These are phyloP conservation scores for Epistrophella euchroma DNA, from an alignment of 2,888 invertebrate species.

Conservation along the genomic window DNA sequence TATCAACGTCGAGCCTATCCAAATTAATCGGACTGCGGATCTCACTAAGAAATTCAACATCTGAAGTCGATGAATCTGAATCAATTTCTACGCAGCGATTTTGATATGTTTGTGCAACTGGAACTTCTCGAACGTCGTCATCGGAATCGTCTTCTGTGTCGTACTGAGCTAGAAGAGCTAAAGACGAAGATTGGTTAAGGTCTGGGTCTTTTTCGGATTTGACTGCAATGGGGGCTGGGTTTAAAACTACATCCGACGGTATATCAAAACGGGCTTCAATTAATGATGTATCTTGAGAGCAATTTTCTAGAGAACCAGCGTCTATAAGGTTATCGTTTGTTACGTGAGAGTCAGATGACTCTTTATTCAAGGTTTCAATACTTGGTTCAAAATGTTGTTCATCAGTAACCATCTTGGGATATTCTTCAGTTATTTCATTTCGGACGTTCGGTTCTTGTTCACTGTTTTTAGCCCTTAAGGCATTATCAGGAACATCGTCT, in stretches of 20 bases:
- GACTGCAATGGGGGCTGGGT: neutral
- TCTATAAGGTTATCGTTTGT: neutral
- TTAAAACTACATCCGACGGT: neutral
- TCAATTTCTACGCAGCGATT: slow-evolving; percentile 78
- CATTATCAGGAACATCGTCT: neutral
- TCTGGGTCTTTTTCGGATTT: neutral
- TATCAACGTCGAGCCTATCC: slow-evolving; percentile 76
- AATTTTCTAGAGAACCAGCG: neutral
- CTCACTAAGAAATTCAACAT: slow-evolving; percentile 79
- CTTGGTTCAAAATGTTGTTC: neutral
- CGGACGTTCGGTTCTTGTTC: neutral
- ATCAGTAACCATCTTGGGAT: neutral
- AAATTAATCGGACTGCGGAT: slow-evolving; percentile 79
- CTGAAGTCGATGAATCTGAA: slow-evolving; percentile 78
- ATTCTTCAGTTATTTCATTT: neutral
- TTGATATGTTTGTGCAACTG: slow-evolving; percentile 77
- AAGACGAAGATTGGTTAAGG: slow-evolving; percentile 3
- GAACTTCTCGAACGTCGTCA: slow-evolving; percentile 80
- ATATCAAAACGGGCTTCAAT: neutral
- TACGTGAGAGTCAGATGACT: too few relatives aligned
- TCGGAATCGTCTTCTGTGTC: slow-evolving; percentile 78
- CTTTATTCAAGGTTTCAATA: neutral
- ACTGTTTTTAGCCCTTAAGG: neutral
- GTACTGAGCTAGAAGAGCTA: slow-evolving; percentile 80
- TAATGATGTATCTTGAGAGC: too few relatives aligned